Percentiles rank a stretch among this genome's conserved stretches.
These are phyloP conservation scores for Dicentrarchus labrax DNA, from an alignment of 2,113 vertebrate species.

Conservation along the genomic window DNA sequence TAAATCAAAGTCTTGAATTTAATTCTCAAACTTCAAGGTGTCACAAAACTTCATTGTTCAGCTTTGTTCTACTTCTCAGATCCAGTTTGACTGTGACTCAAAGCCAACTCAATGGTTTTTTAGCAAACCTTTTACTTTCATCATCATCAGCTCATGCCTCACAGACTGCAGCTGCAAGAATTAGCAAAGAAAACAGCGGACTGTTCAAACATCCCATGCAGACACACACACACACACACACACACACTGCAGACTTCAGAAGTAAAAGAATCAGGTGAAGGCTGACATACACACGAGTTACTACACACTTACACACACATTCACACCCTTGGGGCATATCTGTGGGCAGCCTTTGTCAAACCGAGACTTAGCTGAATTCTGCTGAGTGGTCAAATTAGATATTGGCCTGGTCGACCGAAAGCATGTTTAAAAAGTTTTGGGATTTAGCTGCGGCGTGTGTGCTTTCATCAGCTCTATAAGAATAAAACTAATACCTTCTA, in stretches of 20 bases:
- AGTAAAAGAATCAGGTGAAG: constrained; percentile 70
- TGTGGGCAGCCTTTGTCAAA: constrained; percentile 59
- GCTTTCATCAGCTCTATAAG: constrained; percentile 39
- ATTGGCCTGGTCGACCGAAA: constrained; percentile 38
- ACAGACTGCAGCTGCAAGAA: constrained; percentile 77
- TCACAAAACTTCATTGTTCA: constrained; percentile 18
- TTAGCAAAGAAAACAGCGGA: constrained; percentile 76
- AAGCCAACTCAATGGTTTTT: constrained; percentile 47
- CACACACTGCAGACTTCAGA: constrained; percentile 45
- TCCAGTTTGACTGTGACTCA: constrained; percentile 37
- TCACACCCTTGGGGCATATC: constrained; percentile 55
- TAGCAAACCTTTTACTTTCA: constrained; percentile 62
- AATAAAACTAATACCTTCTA: constrained; percentile 31
- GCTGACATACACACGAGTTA: constrained; percentile 54
- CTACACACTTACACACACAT: constrained; percentile 51
- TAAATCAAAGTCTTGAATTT: constrained; percentile 32
- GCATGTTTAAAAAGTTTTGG: constrained; percentile 23
- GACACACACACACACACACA: constrained; percentile 22
- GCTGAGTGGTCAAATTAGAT: constrained; percentile 70
- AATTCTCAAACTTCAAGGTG: constrained; percentile 24
- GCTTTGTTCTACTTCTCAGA: constrained; percentile 29
- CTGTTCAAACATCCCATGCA: constrained; percentile 66
- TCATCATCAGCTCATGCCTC: constrained; percentile 70
- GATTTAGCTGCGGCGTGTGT: constrained; percentile 6
- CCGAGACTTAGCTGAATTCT: constrained; percentile 45